These are phyloP conservation scores for Catharus ustulatus DNA, from an alignment of 2,797 vertebrate genomes.

Conservation along the genomic window DNA sequence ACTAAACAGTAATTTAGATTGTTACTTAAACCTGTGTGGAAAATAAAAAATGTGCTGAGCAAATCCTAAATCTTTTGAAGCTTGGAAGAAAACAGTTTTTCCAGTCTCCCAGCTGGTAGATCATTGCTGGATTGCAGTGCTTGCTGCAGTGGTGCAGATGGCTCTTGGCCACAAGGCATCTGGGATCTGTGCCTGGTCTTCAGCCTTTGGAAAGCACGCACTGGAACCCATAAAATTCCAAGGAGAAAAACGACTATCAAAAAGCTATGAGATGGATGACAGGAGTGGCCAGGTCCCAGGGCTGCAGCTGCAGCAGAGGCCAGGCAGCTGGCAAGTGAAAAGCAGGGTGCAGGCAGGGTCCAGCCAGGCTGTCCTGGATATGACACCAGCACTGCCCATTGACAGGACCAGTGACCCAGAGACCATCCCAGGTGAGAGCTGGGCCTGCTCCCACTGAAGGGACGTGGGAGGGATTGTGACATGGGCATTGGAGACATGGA, in stretches of 20 bases:
- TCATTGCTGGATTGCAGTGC: not conserved
- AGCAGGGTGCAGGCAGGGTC: no score
- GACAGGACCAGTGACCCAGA: not conserved
- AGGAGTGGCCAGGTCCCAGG: not conserved
- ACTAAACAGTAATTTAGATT: not conserved
- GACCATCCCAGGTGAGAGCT: not conserved
- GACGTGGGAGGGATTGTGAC: not conserved
- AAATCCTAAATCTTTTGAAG: not conserved
- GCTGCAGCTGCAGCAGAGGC: not conserved
- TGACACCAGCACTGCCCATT: no score
- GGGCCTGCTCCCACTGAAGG: not conserved
- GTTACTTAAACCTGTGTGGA: not conserved
- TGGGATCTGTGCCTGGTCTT: not conserved
- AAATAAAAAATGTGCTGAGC: not conserved
- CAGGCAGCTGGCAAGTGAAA: not conserved
- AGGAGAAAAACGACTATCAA: not conserved
- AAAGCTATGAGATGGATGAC: rapidly evolving
- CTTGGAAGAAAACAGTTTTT: not conserved
- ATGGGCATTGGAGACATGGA: not conserved
- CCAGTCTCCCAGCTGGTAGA: not conserved
- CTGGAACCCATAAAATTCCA: not conserved
- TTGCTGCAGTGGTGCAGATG: not conserved
- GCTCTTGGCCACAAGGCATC: not conserved
- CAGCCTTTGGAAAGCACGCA: not conserved
- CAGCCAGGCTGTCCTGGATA: not conserved